Evolutionary conservation across 2,797 vertebrate species (phyloP), one percentile per base, ranked within the genome.

Genomic region (Macropodus opercularis): DNA sequence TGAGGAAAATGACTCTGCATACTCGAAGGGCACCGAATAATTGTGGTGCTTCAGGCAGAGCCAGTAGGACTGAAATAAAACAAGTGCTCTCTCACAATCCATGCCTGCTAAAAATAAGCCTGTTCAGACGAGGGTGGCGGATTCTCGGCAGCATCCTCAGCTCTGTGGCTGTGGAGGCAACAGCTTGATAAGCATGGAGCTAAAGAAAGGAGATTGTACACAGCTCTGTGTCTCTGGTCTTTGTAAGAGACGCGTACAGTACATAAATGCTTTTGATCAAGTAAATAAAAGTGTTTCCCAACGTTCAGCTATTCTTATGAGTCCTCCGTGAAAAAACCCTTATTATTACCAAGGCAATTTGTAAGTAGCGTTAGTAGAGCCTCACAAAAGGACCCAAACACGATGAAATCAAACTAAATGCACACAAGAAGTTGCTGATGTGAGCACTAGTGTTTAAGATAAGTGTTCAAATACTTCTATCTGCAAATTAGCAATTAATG

Each of bases 71-170:
- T 79, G 83, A 88, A 91, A 91, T 90, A 87, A 91, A 90, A 89
- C 87, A 89, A 89, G 85, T 83, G 84, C 84, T 88, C 87, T 84
- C 81, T 88, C 86, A 85, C 85, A 86, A 86, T 90, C 89, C 83
- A 77, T 70, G 81, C 47, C 58, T 75, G 88, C 87, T 92, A 91
- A 91, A 91, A 91, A 92, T 91, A 91, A 87, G 72, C 75, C 78
- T 81, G 83, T 86, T 86, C 83, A 87, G 79, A 87, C 48, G 80
- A 84, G 86, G 84, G 84, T 77, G 80, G 81, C 62, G 81, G 87
- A 86, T 86, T 85, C 83, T 87, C 83, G 71, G 70, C 81, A 82
- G 78, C 81, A 85, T 83, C 78, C 82, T 78, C 73, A 26, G 77
- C 80, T 82, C 77, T 69, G 60, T 55, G 69, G 73, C 79, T 76